Evolutionary conservation across 2,113 vertebrate species (phyloP), one percentile per base, ranked within the genome.

Genomic region (Leptobrachium leishanense): DNA sequence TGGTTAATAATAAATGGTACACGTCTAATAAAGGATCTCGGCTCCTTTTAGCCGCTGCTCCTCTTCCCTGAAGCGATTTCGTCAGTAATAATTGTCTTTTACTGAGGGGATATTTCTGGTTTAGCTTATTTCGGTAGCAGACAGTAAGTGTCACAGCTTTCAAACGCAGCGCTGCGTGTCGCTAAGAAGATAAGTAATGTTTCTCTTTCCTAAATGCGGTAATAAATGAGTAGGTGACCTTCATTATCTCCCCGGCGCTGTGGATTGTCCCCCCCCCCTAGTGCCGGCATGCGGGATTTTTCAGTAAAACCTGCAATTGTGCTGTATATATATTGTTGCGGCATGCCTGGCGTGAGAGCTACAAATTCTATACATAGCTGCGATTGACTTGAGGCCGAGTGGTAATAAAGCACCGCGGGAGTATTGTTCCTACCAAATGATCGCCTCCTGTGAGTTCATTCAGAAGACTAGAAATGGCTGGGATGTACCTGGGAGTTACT

Each of bases 401-500:
- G 44, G 57, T 11, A 63, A 77, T 77, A 71, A 13, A 57, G 11
- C 76, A 15, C 43, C 15, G 43, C 55, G 3, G 68, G 76, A 12
- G 55, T 40, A 10, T 71, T 5, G 11, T 68, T 46, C 55, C 55
- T 63, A 69, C 67, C 10, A 69, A 62, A 77, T 77, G 55, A 13
- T 77, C n/a, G 2, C 75, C n/a, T 44, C 20, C 75, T 69, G 75
- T 43, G 67, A 44, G 41, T 59, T 71, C n/a, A 77, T 77, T 63
- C 12, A 77, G 41, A 57, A 70, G 53, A 20, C 67, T 59, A 39
- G n/a, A 76, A 68, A 68, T 77, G 53, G 9, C 54, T 43, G 54
- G 1, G 13, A 44, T 50, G 76, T 71, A 63, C 20, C 68, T 63
- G 54, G 54, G 55, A 46, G 70, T 70, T 77, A 63, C 75, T 2